phyloP scores from a whole-genome alignment of 92 coral and sea anemone species.

The Zoanthus gigantus region DNA sequence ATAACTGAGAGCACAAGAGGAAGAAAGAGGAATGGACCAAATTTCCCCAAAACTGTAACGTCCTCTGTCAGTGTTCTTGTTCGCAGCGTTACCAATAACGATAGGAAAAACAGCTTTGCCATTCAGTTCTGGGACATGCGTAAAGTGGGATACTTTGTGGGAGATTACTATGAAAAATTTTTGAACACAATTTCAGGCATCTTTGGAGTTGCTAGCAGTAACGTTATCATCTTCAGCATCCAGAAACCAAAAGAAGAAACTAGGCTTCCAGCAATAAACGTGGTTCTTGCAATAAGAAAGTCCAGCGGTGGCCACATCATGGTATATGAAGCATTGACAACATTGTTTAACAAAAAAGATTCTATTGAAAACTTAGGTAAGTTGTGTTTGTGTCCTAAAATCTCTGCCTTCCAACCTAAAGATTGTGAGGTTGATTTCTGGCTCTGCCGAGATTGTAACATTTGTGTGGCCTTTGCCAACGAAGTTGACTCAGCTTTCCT shows the following conservation, averaged over 20 bases:
- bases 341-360: not conserved
- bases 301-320: constrained; percentile 15
- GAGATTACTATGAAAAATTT: constrained; percentile 60
- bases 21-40: constrained; percentile 15
- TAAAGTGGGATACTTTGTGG: constrained; percentile 69
- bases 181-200: constrained; percentile 45
- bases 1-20: constrained; percentile 51
- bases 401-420: too few relatives aligned
- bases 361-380: not conserved
- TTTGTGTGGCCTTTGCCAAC: too few relatives aligned
- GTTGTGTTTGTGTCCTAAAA: not conserved
- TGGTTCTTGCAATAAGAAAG: constrained; percentile 68
- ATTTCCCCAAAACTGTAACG: constrained; percentile 61
- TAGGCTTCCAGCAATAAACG: constrained; percentile 59
- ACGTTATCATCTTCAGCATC: constrained; percentile 78
- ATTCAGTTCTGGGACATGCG: constrained; percentile 73
- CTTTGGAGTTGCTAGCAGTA: constrained; percentile 48
- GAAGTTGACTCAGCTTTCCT: too few relatives aligned
- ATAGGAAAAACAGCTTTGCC: constrained; percentile 74
- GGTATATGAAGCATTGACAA: constrained; percentile 27
- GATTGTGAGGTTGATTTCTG: too few relatives aligned
- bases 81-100: constrained; percentile 60
- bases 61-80: constrained; percentile 64
- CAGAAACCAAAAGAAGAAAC: constrained; percentile 66
- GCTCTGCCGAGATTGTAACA: too few relatives aligned